Conservation (phyloP, 92 coral and sea anemone species). For the Phenganax stokvisi region DNA sequence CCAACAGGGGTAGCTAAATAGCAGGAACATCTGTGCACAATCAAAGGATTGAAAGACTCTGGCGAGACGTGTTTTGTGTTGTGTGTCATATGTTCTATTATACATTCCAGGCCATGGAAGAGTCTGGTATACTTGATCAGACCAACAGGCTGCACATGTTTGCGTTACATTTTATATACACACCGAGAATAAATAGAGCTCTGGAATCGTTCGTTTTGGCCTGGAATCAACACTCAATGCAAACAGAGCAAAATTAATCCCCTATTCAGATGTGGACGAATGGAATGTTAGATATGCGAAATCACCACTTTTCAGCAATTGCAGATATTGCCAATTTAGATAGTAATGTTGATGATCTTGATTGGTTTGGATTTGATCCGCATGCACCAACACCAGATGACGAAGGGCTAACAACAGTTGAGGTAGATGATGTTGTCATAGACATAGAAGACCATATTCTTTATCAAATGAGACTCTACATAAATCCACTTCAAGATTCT, state of each 20-base stretch:
- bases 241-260: slow-evolving; percentile 27
- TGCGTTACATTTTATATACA: slow-evolving; percentile 33
- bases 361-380: slow-evolving; percentile 48
- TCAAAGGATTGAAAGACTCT: slow-evolving; percentile 49
- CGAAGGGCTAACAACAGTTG: slow-evolving; percentile 46
- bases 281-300: slow-evolving; percentile 44
- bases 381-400: slow-evolving; percentile 47
- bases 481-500: too few species aligned
- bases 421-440: slow-evolving; percentile 40
- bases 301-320: slow-evolving; percentile 40
- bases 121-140: slow-evolving; percentile 42
- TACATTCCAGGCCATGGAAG: slow-evolving; percentile 50
- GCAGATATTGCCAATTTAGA: slow-evolving; percentile 38
- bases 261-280: slow-evolving; percentile 40
- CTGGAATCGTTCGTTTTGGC: slow-evolving; percentile 46
- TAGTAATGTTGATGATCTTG: slow-evolving; percentile 11
- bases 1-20: slow-evolving; percentile 44
- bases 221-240: slow-evolving; percentile 53
- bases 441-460: background rate
- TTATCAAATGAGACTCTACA: too few species aligned
- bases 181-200: slow-evolving; percentile 40
- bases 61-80: slow-evolving; percentile 42
- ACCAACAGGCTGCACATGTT: slow-evolving; percentile 42
- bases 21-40: slow-evolving; percentile 47
- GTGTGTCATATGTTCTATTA: slow-evolving; percentile 43